These are phyloP conservation scores for Larimichthys crocea DNA, from an alignment of 2,113 vertebrate species.

Conservation along the genomic window DNA sequence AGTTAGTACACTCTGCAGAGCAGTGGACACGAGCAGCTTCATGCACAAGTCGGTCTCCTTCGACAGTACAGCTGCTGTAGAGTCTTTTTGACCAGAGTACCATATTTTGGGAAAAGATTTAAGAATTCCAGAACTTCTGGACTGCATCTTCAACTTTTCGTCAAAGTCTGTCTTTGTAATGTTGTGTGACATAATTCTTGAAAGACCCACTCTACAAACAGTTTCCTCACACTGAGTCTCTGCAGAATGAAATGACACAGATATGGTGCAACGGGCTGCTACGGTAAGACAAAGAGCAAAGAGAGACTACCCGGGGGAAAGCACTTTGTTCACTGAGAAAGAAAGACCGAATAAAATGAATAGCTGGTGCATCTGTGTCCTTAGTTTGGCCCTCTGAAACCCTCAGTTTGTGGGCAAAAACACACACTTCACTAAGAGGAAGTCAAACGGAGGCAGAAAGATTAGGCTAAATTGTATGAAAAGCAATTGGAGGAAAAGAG, in stretches of 20 bases:
- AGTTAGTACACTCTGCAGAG: too few species aligned
- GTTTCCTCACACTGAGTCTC: slow-evolving; percentile 9
- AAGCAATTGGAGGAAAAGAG: background rate
- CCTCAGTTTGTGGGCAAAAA: background rate
- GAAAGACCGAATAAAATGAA: background rate
- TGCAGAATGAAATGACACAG: slow-evolving; percentile 30
- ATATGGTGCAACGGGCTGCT: slow-evolving; percentile 16
- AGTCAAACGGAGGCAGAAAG: background rate
- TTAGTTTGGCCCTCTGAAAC: background rate
- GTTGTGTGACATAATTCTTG: slow-evolving; percentile 34
- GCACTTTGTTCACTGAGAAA: slow-evolving; percentile 37
- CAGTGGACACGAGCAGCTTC: too few species aligned
- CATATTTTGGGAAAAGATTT: background rate
- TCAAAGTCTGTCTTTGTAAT: slow-evolving; percentile 30
- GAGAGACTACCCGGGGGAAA: background rate
- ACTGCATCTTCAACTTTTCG: slow-evolving; percentile 46
- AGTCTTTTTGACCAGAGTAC: too few species aligned
- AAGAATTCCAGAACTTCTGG: slow-evolving; percentile 8
- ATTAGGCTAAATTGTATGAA: background rate
- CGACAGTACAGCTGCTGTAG: too few species aligned
- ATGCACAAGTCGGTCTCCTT: too few species aligned
- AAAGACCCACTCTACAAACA: background rate
- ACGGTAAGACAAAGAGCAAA: slow-evolving; percentile 43
- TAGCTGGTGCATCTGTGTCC: slow-evolving; percentile 12
- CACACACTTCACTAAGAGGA: background rate